Conservation (phyloP, 2,113 vertebrate genomes). For the Mustelus asterias region DNA sequence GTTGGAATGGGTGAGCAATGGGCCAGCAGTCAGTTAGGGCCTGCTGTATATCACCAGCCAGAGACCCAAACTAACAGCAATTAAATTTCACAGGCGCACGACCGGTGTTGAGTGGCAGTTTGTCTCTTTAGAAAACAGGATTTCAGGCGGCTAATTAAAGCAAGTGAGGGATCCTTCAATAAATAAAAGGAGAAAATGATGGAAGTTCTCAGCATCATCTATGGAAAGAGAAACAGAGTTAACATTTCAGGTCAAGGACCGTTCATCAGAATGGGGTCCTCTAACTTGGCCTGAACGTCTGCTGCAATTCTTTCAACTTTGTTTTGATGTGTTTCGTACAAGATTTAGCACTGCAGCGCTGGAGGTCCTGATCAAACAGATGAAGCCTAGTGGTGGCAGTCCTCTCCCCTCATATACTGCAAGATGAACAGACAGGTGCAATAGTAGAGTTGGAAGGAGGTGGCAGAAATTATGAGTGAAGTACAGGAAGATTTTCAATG, state of each 20-base stretch:
- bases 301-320: background rate
- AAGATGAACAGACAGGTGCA: background rate
- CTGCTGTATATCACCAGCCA: too few species aligned
- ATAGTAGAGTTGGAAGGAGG: background rate
- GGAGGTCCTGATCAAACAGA: background rate
- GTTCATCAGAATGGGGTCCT: background rate
- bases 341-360: background rate
- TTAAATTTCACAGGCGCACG: background rate
- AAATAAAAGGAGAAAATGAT: background rate
- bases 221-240: background rate
- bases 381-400: background rate
- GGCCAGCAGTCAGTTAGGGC: too few species aligned
- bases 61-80: too few species aligned
- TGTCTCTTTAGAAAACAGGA: background rate
- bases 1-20: background rate
- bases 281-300: background rate
- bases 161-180: background rate
- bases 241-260: background rate
- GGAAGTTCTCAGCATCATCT: background rate
- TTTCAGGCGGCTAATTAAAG: background rate
- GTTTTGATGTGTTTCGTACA: background rate
- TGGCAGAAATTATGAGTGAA: background rate
- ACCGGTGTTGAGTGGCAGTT: background rate
- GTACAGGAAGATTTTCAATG: background rate
- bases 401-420: background rate